phyloP scores from a whole-genome alignment of 92 coral and sea anemone genomes.

The Umimayanthus kanabou region DNA sequence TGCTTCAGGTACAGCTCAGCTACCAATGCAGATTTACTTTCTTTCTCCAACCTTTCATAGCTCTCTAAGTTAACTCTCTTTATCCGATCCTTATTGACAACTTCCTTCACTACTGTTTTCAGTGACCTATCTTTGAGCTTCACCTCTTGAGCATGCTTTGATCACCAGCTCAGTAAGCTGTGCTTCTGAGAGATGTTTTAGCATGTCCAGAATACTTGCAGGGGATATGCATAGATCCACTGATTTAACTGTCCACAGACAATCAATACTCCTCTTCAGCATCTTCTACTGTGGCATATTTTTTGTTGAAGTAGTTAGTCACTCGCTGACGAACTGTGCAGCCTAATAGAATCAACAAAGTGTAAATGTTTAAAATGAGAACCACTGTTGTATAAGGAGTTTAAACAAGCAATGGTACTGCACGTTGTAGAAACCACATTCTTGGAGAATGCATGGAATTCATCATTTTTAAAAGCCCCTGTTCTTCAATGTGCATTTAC shows the following conservation, averaged over 20 bases:
- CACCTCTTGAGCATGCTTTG: too few relatives aligned
- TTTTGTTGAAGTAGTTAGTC: background rate
- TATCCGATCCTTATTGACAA: too few relatives aligned
- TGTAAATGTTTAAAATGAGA: conserved; percentile 3
- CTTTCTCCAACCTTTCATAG: conserved; percentile 5
- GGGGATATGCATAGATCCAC: background rate
- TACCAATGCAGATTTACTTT: background rate
- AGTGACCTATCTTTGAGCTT: too few relatives aligned
- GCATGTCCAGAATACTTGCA: too few relatives aligned
- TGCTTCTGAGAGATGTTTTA: too few relatives aligned
- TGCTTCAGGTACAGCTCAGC: background rate
- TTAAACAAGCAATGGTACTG: background rate
- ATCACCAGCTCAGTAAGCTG: too few relatives aligned
- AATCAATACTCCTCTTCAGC: background rate
- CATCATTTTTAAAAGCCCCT: background rate
- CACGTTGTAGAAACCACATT: background rate
- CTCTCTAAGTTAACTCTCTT: background rate
- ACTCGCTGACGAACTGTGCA: conserved; percentile 35
- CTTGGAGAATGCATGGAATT: background rate
- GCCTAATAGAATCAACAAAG: conserved; percentile 18
- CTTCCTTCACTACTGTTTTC: too few relatives aligned
- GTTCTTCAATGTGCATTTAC: conserved; percentile 5
- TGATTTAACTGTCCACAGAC: conserved; percentile 2
- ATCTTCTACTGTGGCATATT: conserved; percentile 21
- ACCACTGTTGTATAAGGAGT: background rate